Percentiles rank a stretch among this genome's conserved stretches.
phyloP scores from a whole-genome alignment of 2,113 vertebrate species.

The Aegithalos caudatus region DNA sequence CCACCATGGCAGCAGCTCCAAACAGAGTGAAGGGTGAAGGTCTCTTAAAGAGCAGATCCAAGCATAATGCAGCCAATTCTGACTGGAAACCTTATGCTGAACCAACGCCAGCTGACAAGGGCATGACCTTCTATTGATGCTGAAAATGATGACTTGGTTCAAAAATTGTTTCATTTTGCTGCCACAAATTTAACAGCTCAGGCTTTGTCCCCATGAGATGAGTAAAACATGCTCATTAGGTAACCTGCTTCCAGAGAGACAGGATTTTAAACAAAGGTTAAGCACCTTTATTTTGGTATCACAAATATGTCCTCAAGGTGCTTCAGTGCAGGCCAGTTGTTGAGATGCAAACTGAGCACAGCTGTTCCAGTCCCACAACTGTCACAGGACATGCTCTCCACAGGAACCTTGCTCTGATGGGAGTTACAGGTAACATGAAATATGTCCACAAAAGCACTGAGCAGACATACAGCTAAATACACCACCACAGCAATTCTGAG shows the following conservation, averaged over 20 bases:
- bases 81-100: background rate
- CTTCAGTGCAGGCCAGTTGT: background rate
- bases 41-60: background rate
- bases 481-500: background rate
- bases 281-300: background rate
- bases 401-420: background rate
- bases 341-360: background rate
- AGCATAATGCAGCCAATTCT: background rate
- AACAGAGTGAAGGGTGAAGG: slow-evolving; percentile 28
- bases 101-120: background rate
- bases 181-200: background rate
- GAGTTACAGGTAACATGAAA: background rate
- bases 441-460: background rate
- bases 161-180: background rate
- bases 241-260: background rate
- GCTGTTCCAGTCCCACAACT: background rate
- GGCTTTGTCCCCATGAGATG: background rate
- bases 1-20: background rate
- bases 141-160: slow-evolving; percentile 21
- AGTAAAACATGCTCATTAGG: slow-evolving; percentile 2
- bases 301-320: background rate
- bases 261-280: background rate
- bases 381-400: background rate
- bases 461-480: background rate
- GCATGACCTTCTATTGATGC: background rate